Percentiles rank a stretch among this genome's conserved stretches.
phyloP scores from a whole-genome alignment of 1,140 invertebrate genomes.

The Drosophila sproati region DNA sequence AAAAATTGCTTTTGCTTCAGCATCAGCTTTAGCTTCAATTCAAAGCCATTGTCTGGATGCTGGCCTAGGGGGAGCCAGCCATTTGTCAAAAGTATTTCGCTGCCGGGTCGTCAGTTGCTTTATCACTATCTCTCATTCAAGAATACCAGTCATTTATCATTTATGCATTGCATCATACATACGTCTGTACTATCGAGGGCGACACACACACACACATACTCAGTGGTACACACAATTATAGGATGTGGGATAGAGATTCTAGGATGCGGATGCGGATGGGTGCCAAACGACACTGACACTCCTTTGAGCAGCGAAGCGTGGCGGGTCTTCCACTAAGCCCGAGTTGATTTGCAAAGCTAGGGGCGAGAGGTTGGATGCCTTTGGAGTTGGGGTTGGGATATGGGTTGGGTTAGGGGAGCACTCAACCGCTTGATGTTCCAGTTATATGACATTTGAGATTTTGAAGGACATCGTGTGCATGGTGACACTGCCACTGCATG shows the following conservation, averaged over 20 bases:
- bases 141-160: slow-evolving; percentile 76
- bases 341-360: slow-evolving; percentile 77
- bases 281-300: slow-evolving; percentile 65
- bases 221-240: background rate
- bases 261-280: slow-evolving; percentile 37
- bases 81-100: slow-evolving; percentile 74
- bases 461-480: slow-evolving; percentile 53
- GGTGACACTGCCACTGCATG: background rate
- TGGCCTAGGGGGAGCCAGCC: slow-evolving; percentile 31
- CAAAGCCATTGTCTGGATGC: slow-evolving; percentile 32
- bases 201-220: slow-evolving; percentile 5
- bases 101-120: slow-evolving; percentile 59
- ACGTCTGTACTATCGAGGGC: slow-evolving; percentile 42
- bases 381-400: background rate
- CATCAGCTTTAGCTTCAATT: background rate
- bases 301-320: slow-evolving; percentile 64
- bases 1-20: slow-evolving; percentile 3
- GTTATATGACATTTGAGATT: slow-evolving; percentile 76
- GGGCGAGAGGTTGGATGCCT: background rate
- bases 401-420: background rate
- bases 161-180: slow-evolving; percentile 69
- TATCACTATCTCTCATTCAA: slow-evolving; percentile 73
- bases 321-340: slow-evolving; percentile 53
- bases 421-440: slow-evolving; percentile 67
- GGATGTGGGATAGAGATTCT: background rate